These are phyloP conservation scores for Gymnobelideus leadbeateri DNA, from an alignment of 2,113 vertebrate species.

Conservation along the genomic window DNA sequence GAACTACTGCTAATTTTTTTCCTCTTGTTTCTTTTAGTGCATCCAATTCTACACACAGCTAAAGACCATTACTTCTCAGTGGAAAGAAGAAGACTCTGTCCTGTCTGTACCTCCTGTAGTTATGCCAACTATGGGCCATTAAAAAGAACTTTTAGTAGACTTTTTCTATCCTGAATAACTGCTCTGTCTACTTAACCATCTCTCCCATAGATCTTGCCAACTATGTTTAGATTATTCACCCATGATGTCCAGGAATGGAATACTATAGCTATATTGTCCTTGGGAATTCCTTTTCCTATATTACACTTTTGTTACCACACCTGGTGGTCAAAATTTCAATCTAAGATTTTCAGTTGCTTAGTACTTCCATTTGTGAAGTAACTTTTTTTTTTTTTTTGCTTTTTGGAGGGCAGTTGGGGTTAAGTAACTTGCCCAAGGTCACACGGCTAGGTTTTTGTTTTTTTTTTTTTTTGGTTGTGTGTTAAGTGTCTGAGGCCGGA, in stretches of 20 bases:
- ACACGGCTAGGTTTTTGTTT: no score
- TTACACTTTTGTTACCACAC: not conserved
- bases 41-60: slow-evolving; percentile 98
- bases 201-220: slow-evolving; percentile 60
- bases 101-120: slow-evolving; percentile 92
- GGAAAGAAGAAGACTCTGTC: slow-evolving; percentile 97
- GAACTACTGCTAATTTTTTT: slow-evolving; percentile 19
- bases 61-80: slow-evolving; percentile 96
- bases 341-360: slow-evolving; percentile 66
- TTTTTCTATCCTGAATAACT: slow-evolving; percentile 54
- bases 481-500: no score
- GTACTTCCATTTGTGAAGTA: slow-evolving; percentile 53
- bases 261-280: slow-evolving; percentile 56
- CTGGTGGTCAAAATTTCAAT: slow-evolving; percentile 40
- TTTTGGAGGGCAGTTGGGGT: no score
- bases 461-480: no score
- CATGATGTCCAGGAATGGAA: slow-evolving; percentile 62
- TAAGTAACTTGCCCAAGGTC: no score
- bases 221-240: slow-evolving; percentile 60
- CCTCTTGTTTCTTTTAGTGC: slow-evolving; percentile 84
- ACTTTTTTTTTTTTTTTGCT: no score
- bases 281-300: slow-evolving; percentile 51
- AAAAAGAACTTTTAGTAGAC: slow-evolving; percentile 75
- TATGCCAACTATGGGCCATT: slow-evolving; percentile 98
- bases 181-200: slow-evolving; percentile 51